Conservation (phyloP, 2,888 invertebrate genomes). For the Dicranocentrus wangi region DNA sequence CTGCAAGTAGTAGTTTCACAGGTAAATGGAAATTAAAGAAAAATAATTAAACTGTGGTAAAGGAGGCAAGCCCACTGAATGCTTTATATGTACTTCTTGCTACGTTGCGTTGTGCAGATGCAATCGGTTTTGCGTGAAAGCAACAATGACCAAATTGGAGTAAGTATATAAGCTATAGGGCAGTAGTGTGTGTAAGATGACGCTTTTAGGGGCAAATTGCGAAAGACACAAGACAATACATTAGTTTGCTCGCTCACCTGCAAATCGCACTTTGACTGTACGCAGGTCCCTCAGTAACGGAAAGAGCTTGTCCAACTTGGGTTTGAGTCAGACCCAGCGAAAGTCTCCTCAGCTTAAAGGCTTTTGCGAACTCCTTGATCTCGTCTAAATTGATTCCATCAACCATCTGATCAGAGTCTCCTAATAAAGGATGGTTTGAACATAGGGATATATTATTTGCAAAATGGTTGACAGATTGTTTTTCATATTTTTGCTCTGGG, state of each 20-base stretch:
- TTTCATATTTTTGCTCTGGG: not conserved
- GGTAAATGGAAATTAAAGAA: too few relatives aligned
- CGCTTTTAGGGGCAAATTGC: conserved; percentile 39
- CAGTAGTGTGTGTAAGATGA: not conserved
- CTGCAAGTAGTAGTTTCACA: too few relatives aligned
- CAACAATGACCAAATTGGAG: too few relatives aligned
- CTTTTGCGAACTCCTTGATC: conserved; percentile 98
- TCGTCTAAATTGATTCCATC: conserved; percentile 98
- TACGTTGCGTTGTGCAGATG: too few relatives aligned
- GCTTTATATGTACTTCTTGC: conserved; percentile 2
- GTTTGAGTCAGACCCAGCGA: conserved; percentile 92
- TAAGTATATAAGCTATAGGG: too few relatives aligned
- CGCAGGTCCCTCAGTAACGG: conserved; percentile 96
- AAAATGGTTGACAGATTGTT: not conserved
- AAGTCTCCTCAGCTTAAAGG: conserved; percentile 93
- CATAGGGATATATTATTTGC: not conserved
- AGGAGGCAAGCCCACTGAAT: conserved; percentile 27
- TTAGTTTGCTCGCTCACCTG: too few relatives aligned
- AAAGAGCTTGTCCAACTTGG: conserved; percentile 97
- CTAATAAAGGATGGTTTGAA: not conserved
- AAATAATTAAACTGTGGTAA: not conserved
- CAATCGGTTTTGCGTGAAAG: too few relatives aligned
- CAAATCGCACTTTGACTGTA: conserved; percentile 99
- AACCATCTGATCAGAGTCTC: conserved; percentile 76
- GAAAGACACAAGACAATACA: conserved; percentile 73